Evolutionary conservation across 2,797 vertebrate species (phyloP).

Genomic region (Cottoperca gobio): DNA sequence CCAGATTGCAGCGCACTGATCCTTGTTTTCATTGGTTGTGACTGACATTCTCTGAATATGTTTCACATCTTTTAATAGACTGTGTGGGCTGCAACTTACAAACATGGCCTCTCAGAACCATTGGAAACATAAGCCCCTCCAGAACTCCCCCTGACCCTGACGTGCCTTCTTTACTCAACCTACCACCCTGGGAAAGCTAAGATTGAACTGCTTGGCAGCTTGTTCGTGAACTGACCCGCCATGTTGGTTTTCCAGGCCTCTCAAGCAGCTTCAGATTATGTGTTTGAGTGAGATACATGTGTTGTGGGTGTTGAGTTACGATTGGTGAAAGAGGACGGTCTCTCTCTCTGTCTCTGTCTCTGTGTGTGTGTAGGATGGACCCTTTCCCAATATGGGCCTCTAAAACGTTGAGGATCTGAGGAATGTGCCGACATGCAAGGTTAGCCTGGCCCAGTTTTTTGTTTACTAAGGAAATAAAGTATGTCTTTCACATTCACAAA

Average conservation of each 20-base stretch:
- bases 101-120: slow-evolving; percentile 71
- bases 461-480: slow-evolving; percentile 51
- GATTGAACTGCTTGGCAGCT: slow-evolving; percentile 32
- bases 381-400: slow-evolving; percentile 68
- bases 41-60: slow-evolving; percentile 80
- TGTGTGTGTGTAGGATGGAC: slow-evolving; percentile 38
- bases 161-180: slow-evolving; percentile 39
- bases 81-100: slow-evolving; percentile 58
- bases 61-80: slow-evolving; percentile 84
- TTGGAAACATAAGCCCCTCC: slow-evolving; percentile 72
- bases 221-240: slow-evolving; percentile 8
- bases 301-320: slow-evolving; percentile 31
- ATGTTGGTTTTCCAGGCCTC: slow-evolving; percentile 39
- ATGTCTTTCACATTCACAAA: slow-evolving; percentile 26
- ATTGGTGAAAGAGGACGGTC: slow-evolving; percentile 10
- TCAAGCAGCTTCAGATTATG: slow-evolving; percentile 18
- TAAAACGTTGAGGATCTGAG: slow-evolving; percentile 65
- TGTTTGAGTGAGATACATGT: slow-evolving; percentile 20
- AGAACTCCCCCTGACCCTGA: slow-evolving; percentile 57
- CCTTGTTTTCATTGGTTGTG: slow-evolving; percentile 67
- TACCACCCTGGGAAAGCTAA: slow-evolving; percentile 49
- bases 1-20: slow-evolving; percentile 30
- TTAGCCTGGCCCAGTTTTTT: slow-evolving; percentile 60
- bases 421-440: slow-evolving; percentile 74
- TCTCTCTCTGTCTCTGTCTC: neutral